Evolutionary conservation across 1,140 invertebrate species (phyloP).

Genomic region (Macrotrachela quadricornifera): DNA sequence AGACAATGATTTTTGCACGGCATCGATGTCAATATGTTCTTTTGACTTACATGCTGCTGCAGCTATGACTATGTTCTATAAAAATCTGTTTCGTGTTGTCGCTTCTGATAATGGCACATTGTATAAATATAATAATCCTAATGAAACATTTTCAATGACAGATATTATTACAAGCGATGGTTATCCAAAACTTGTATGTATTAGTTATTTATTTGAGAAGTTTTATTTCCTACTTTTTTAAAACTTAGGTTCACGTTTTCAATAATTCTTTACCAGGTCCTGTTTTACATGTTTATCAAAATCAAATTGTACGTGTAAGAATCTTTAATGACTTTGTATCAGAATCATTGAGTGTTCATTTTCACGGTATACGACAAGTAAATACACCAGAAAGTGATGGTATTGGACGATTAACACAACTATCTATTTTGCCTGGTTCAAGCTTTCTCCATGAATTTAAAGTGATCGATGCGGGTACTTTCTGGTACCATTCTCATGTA

Average conservation of each 20-base stretch:
- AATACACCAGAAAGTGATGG: conserved; percentile 68
- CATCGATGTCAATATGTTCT: too few relatives aligned
- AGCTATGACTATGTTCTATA: too few relatives aligned
- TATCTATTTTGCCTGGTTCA: conserved; percentile 58
- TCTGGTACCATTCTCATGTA: conserved; percentile 17
- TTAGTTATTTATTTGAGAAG: too few relatives aligned
- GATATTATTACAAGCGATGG: too few relatives aligned
- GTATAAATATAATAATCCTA: too few relatives aligned
- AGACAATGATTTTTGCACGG: too few relatives aligned
- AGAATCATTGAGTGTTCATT: conserved; percentile 59
- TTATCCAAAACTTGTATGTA: too few relatives aligned
- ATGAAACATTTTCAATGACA: too few relatives aligned
- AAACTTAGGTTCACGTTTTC: background rate
- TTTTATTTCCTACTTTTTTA: too few relatives aligned
- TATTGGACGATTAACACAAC: conserved; percentile 67
- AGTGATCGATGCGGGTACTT: conserved; percentile 15
- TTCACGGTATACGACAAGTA: conserved; percentile 58
- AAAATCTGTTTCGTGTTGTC: too few relatives aligned
- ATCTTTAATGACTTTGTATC: conserved; percentile 57
- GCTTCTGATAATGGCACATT: too few relatives aligned
- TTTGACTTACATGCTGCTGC: too few relatives aligned
- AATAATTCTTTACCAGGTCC: conserved; percentile 20
- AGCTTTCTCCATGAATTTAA: conserved; percentile 56
- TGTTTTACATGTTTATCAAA: conserved; percentile 48
- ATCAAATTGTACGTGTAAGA: conserved; percentile 59